phyloP scores from a whole-genome alignment of 2,888 invertebrate species.

The Synergus laeviventris region DNA sequence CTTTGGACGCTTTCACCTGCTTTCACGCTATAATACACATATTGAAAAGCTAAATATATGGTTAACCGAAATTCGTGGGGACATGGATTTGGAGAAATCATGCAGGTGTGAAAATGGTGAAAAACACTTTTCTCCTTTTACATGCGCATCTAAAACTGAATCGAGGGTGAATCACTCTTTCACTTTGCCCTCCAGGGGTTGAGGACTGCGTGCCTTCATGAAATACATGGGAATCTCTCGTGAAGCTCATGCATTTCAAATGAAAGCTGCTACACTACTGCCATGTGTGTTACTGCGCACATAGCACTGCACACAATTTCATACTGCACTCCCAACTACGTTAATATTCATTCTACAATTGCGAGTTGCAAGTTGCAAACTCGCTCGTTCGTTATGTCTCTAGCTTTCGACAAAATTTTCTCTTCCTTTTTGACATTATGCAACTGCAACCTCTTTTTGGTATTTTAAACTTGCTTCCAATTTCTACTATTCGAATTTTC shows the following conservation, averaged over 20 bases:
- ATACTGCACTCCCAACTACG: constrained; percentile 25
- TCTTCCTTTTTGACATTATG: neutral
- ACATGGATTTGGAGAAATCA: neutral
- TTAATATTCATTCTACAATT: constrained; percentile 31
- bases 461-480: too few species aligned
- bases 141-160: neutral
- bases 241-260: constrained; percentile 41
- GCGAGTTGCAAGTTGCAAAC: constrained; percentile 4
- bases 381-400: constrained; percentile 2
- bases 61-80: neutral
- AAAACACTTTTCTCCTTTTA: constrained; percentile 3
- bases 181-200: neutral
- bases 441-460: neutral
- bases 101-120: neutral
- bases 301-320: constrained; percentile 35
- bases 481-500: too few species aligned
- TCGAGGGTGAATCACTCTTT: neutral
- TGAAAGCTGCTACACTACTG: constrained; percentile 37
- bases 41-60: too few species aligned
- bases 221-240: constrained; percentile 36
- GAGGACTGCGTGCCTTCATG: constrained; percentile 31
- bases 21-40: too few species aligned
- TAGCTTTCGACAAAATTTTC: neutral
- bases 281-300: constrained; percentile 22
- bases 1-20: too few species aligned